Conservation (phyloP, 2,797 vertebrate species). For the Rhabdomys pumilio region DNA sequence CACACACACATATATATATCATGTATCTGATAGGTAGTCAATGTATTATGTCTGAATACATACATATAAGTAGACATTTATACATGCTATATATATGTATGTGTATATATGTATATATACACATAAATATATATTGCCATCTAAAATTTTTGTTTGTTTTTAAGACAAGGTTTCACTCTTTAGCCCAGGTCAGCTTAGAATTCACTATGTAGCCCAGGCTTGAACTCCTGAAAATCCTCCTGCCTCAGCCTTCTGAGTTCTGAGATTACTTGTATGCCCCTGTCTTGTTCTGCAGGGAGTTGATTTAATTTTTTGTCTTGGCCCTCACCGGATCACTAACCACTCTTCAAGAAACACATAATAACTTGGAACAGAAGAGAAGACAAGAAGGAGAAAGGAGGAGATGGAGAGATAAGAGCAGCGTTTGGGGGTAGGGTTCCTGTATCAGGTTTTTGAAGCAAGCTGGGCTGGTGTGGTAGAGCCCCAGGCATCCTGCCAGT, state of each 20-base stretch:
- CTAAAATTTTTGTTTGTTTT: neutral
- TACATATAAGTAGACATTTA: neutral
- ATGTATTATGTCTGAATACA: neutral
- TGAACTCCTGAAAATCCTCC: neutral
- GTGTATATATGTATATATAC: no score
- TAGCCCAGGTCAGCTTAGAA: neutral
- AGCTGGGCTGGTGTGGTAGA: neutral
- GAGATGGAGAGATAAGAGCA: neutral
- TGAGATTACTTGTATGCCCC: neutral
- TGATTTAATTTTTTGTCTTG: neutral
- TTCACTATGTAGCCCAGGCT: neutral
- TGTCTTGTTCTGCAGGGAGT: neutral
- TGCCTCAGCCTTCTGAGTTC: neutral
- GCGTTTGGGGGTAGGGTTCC: neutral
- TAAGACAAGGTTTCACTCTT: neutral
- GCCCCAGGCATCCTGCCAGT: slow-evolving; percentile 78
- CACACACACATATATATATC: no score
- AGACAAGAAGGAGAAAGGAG: neutral
- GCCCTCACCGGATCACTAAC: neutral
- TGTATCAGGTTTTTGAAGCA: neutral
- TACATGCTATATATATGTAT: neutral
- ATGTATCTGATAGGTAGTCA: neutral
- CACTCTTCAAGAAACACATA: neutral
- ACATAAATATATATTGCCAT: neutral
- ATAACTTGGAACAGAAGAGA: neutral